Conservation (phyloP, 1,140 invertebrate genomes). For the Pissodes strobi region DNA sequence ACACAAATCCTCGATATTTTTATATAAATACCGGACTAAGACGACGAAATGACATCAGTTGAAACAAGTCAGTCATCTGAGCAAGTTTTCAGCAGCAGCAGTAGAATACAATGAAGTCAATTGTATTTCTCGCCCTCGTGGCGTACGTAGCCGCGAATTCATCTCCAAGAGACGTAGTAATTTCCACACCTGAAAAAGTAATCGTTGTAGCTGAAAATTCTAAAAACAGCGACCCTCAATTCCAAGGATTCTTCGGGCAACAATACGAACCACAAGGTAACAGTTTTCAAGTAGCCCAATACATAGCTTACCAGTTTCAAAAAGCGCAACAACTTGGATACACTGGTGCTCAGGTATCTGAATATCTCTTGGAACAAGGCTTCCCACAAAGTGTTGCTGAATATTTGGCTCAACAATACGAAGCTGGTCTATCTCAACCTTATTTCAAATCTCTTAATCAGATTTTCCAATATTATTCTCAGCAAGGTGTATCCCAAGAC, state of each 20-base stretch:
- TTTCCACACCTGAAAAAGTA: no score
- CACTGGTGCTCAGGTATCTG: neutral
- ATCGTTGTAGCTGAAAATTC: no score
- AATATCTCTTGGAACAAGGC: neutral
- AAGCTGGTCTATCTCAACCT: neutral
- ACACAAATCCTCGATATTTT: no score
- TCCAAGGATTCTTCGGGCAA: conserved; percentile 5
- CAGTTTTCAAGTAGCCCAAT: conserved; percentile 12
- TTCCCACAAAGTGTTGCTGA: neutral
- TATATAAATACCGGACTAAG: no score
- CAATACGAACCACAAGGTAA: conserved; percentile 14
- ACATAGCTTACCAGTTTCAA: neutral
- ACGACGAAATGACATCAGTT: no score
- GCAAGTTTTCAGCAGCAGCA: no score
- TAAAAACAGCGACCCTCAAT: no score
- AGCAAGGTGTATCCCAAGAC: neutral
- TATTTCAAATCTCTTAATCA: neutral
- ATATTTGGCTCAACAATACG: neutral
- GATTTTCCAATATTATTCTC: neutral
- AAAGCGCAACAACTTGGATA: neutral
- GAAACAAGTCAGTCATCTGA: no score
- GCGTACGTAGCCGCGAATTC: no score
- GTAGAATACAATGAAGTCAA: no score
- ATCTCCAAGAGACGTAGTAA: no score
- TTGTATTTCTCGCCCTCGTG: no score